Base-by-base conservation (phyloP, 2,113 vertebrate genomes). In the Esox niger region DNA sequence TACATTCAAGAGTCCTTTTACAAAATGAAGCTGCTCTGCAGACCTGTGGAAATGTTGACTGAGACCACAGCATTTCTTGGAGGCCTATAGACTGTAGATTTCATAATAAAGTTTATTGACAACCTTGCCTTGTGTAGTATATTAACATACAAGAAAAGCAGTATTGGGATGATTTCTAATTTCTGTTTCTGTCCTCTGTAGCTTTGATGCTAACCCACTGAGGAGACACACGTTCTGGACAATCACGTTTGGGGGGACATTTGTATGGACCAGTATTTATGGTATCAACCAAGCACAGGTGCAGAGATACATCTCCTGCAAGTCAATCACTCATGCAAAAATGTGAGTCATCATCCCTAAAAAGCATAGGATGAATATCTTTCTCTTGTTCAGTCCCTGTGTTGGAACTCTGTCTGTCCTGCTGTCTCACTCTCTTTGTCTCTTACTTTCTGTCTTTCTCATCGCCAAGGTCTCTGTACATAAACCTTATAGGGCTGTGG, bases 141-240 rank as follows among this genome's bases (percentile, higher is more conserved):
- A n/a, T n/a, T n/a, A n/a, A n/a, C n/a, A n/a, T n/a, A n/a, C n/a
- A n/a, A n/a, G n/a, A n/a, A n/a, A n/a, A n/a, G n/a, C n/a, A n/a
- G n/a, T n/a, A n/a, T n/a, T n/a, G n/a, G n/a, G n/a, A n/a, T n/a
- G n/a, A n/a, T n/a, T 47, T 33, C 6, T 21, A 8, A 30, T 26
- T 46, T 3, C 58, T 38, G n/a, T 62, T 5, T 62, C 60, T 38
- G 0, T 62, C 31, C n/a, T 56, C 26, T 67, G 9, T 76, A 99
- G 97, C 76, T 98, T 98, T 86, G 78, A 95, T 80, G 88, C 91
- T 2, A 94, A 89, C 72, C 97, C 97, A 74, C 79, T 97, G 77
- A 93, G 91, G 79, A 92, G 96, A 72, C 93, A 98, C 75, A 97
- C 95, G 0, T 98, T 99, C 86, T 99, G 97, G 97, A 98, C 95